A percentile compares a stretch with the other conserved stretches of the same genome.
Conservation (phyloP, 2,888 invertebrate species). For the Campaea margaritaria region DNA sequence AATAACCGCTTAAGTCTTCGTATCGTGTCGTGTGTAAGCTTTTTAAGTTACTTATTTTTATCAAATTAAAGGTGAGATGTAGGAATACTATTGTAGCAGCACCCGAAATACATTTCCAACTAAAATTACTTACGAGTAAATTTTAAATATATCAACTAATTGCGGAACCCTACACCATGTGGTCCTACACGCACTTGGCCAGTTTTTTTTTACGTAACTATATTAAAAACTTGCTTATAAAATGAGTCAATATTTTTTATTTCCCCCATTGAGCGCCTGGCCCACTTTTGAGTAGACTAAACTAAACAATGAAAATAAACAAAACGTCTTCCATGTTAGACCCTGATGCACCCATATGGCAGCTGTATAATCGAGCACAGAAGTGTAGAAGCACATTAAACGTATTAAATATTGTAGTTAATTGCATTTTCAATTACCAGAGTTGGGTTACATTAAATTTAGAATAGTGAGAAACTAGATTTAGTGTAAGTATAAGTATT, state of each 20-base stretch:
- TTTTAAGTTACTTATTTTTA: too few species aligned
- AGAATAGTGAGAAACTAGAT: too few species aligned
- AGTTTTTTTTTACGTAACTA: slow-evolving; percentile 6
- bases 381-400: slow-evolving; percentile 17
- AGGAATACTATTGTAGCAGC: too few species aligned
- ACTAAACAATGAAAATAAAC: slow-evolving; percentile 37
- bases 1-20: too few species aligned
- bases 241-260: slow-evolving; percentile 30
- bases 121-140: too few species aligned
- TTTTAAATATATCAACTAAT: too few species aligned
- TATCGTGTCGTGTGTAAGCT: too few species aligned
- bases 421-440: neutral
- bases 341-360: slow-evolving; percentile 38
- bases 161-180: too few species aligned
- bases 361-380: slow-evolving; percentile 11
- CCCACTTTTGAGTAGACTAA: slow-evolving; percentile 26
- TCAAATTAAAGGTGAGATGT: too few species aligned
- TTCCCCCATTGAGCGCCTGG: slow-evolving; percentile 12
- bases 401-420: slow-evolving; percentile 9
- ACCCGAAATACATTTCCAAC: too few species aligned
- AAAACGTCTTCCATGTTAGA: slow-evolving; percentile 24
- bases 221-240: slow-evolving; percentile 18
- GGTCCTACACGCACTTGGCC: neutral
- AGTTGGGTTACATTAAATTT: too few species aligned
- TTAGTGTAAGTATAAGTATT: too few species aligned